Base-by-base conservation (phyloP, 1,140 invertebrate genomes). In the Archivesica marissinica region DNA sequence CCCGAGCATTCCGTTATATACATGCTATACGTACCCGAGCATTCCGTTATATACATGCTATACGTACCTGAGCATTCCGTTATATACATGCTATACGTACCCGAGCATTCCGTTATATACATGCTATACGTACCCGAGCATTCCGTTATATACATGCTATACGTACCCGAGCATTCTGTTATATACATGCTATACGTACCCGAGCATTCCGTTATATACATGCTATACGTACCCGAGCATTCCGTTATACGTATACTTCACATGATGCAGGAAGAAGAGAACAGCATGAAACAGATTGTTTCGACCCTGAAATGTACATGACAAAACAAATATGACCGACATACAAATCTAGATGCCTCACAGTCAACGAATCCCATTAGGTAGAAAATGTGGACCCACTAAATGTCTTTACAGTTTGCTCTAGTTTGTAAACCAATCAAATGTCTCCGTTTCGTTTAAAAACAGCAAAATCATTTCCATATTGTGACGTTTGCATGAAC, bases 211-310 rank as follows among this genome's bases (percentile, higher is more conserved):
- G 90, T 97, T 95, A 90, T 97, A 96, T 89, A 96, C 95, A 7
- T 95, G 95, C 82, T 96, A 96, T 41, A 97, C 95, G 83, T 96
- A 94, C 94, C 94, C 96, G 30, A 97, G 93, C 95, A 97, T 96
- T 41, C 97, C 96, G 90, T 97, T 95, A 90, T 97, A 96, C 89
- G 96, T 95, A 7, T 95, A 95, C 82, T 96, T 97, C 39, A 97
- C 95, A 83, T 96, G 95, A 91, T 97, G 96, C 0, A 98, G 92
- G 93, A 98, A 97, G 64, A 97, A 94, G 41, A 97, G 92, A 7
- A 97, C 94, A 6, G 96, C 96, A 89, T 97, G 96, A 89, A 97
- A 97, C 75, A 97, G 93, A 93, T 98, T 98, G 93, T 97, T 97
- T 68, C 97, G 95, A 59, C 97, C 97, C 95, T 97, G 93, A 76